A percentile compares a stretch with the other conserved stretches of the same genome.
phyloP scores from a whole-genome alignment of 1,140 invertebrate species.

The Hypsibius dujardini region DNA sequence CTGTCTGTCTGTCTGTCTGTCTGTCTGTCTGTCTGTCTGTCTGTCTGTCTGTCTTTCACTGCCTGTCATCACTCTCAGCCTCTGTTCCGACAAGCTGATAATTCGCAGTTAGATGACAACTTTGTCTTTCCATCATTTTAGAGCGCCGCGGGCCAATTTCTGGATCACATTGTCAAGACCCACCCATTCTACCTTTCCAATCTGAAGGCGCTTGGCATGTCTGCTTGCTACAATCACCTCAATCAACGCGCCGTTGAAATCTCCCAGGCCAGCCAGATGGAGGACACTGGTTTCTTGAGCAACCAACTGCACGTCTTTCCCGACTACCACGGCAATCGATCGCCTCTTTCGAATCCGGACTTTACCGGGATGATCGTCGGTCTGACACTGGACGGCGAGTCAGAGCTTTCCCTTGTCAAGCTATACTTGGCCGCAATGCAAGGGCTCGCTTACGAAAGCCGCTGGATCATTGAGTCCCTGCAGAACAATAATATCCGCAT shows the following conservation, averaged over 20 bases:
- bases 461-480: constrained; percentile 61
- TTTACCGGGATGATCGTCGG: constrained; percentile 55
- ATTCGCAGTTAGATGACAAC: background rate
- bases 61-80: background rate
- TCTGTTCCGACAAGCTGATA: background rate
- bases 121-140: background rate
- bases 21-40: background rate
- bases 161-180: constrained; percentile 63
- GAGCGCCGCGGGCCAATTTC: constrained; percentile 64
- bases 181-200: constrained; percentile 41
- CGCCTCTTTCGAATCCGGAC: constrained; percentile 65
- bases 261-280: constrained; percentile 23
- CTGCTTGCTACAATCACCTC: background rate
- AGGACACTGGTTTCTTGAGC: constrained; percentile 39
- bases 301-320: constrained; percentile 72
- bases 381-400: constrained; percentile 50
- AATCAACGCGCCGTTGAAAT: constrained; percentile 23
- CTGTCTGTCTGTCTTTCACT: background rate
- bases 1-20: background rate
- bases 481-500: constrained; percentile 43
- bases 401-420: constrained; percentile 52
- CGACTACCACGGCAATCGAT: constrained; percentile 86
- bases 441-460: constrained; percentile 70
- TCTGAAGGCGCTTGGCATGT: constrained; percentile 22
- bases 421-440: constrained; percentile 71